These are phyloP conservation scores for Gopherus flavomarginatus DNA, from an alignment of 2,113 vertebrate genomes.

Conservation along the genomic window DNA sequence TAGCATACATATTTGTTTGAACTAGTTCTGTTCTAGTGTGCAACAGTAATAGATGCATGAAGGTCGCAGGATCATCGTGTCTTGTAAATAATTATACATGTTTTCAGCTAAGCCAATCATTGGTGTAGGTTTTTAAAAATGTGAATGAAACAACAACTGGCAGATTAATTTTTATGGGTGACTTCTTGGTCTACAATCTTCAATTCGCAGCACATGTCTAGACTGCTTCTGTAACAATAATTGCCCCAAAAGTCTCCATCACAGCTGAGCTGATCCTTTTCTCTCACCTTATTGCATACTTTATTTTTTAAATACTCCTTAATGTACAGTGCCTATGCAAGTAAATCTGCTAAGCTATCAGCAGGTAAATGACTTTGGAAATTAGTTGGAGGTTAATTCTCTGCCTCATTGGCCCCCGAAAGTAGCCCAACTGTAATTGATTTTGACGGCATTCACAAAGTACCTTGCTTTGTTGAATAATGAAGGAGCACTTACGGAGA, in stretches of 20 bases:
- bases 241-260: neutral
- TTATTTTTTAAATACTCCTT: constrained; percentile 60
- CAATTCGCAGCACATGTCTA: neutral
- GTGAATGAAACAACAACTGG: neutral
- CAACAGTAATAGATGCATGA: constrained; percentile 7
- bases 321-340: constrained; percentile 39
- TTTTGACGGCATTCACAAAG: constrained; percentile 77
- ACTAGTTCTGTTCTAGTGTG: neutral
- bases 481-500: constrained; percentile 61
- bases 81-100: constrained; percentile 45
- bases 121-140: neutral
- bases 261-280: constrained; percentile 34
- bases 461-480: constrained; percentile 71
- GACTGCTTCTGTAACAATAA: neutral
- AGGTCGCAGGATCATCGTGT: constrained; percentile 33
- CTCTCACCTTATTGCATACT: constrained; percentile 15
- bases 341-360: constrained; percentile 64
- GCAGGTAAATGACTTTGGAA: constrained; percentile 80
- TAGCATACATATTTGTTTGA: neutral
- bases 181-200: constrained; percentile 18
- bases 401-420: constrained; percentile 78
- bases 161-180: neutral
- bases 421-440: constrained; percentile 81
- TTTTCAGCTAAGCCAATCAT: constrained; percentile 37
- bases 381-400: constrained; percentile 85